These are phyloP conservation scores for Aspidoscelis tigris DNA, from an alignment of 2,113 vertebrate genomes.

Conservation along the genomic window DNA sequence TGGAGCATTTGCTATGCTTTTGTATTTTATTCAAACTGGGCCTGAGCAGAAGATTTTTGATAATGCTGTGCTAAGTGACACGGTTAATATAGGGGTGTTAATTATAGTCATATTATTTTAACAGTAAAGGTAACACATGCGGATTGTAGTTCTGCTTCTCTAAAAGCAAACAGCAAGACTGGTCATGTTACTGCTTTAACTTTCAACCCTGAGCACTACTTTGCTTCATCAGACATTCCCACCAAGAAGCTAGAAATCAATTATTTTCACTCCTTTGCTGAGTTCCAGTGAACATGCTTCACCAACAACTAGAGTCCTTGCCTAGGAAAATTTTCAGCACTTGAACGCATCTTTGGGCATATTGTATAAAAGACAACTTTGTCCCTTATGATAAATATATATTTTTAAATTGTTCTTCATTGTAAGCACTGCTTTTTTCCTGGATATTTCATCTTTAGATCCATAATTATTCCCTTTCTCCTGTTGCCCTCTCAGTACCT, in stretches of 20 bases:
- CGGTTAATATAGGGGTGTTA: not conserved
- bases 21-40: not conserved
- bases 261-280: conserved; percentile 27
- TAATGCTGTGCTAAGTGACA: not conserved
- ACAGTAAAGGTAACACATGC: not conserved
- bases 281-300: conserved; percentile 52
- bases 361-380: conserved; percentile 60
- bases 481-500: conserved; percentile 8
- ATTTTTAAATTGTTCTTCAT: conserved; percentile 47
- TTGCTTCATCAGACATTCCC: conserved; percentile 49
- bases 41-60: not conserved
- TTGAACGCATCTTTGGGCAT: conserved; percentile 49
- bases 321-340: conserved; percentile 63
- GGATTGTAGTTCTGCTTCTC: conserved; percentile 6
- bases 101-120: not conserved
- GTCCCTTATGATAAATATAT: conserved; percentile 54
- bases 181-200: conserved; percentile 5
- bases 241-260: conserved; percentile 49
- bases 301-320: conserved; percentile 47
- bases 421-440: conserved; percentile 44
- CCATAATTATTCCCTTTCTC: conserved; percentile 23
- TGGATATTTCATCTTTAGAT: conserved; percentile 48
- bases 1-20: too few species aligned
- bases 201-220: conserved; percentile 20
- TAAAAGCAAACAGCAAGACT: not conserved